Conservation (phyloP, 2,888 invertebrate genomes). For the Trachelus troglodyta region DNA sequence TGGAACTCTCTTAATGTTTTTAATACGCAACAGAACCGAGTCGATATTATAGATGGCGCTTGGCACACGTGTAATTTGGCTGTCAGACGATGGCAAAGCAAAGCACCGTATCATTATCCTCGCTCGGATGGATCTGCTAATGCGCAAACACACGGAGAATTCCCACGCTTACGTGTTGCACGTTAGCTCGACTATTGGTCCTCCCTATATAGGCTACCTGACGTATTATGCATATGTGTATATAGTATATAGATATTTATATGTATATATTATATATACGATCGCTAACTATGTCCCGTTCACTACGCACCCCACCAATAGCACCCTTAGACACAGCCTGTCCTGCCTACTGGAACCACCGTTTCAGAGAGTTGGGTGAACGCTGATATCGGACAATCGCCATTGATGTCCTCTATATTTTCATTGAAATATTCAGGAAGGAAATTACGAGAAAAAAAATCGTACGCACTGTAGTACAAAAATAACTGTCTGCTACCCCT, state of each 20-base stretch:
- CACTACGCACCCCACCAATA: no score
- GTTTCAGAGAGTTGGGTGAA: no score
- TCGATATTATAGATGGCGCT: background rate
- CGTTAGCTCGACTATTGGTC: slow-evolving; percentile 22
- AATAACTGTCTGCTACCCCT: no score
- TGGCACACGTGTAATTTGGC: slow-evolving; percentile 33
- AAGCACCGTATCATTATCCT: slow-evolving; percentile 46
- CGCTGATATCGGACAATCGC: no score
- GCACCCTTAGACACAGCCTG: no score
- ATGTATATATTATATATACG: background rate
- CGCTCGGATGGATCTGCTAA: slow-evolving; percentile 47
- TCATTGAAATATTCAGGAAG: slow-evolving; percentile 1
- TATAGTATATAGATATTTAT: background rate
- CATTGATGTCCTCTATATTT: background rate
- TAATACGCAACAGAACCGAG: background rate
- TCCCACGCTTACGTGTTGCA: slow-evolving; percentile 48
- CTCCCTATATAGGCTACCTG: background rate
- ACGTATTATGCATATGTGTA: background rate
- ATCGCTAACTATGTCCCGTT: no score
- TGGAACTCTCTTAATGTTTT: no score
- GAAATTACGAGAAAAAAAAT: background rate
- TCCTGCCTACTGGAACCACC: no score
- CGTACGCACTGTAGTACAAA: no score
- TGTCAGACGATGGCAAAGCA: slow-evolving; percentile 36
- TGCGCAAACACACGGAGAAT: slow-evolving; percentile 42